Evolutionary conservation across 2,113 vertebrate species (phyloP).

Genomic region (Catharus minimus): DNA sequence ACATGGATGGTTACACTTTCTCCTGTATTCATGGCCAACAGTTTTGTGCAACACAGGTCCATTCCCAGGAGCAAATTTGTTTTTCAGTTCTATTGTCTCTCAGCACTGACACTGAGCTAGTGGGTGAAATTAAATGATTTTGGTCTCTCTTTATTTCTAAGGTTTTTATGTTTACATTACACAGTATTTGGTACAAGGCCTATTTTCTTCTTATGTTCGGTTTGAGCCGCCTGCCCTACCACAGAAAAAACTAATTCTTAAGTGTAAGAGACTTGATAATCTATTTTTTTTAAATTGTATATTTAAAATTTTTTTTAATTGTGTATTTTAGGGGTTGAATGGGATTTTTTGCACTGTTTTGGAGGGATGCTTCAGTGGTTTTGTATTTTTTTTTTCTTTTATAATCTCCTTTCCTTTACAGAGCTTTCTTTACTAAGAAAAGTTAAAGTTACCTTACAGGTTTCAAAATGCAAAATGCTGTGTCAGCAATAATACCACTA

Average conservation of each 20-base stretch:
- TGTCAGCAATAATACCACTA: not conserved
- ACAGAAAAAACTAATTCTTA: not conserved
- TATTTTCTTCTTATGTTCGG: not conserved
- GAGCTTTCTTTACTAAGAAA: not conserved
- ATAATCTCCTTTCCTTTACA: not conserved
- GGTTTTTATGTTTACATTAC: not conserved
- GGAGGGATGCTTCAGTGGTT: rapidly evolving
- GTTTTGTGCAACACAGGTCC: not conserved
- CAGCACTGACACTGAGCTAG: not conserved
- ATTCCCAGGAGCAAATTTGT: not conserved
- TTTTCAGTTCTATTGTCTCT: not conserved
- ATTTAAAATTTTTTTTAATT: not conserved
- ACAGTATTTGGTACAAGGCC: not conserved
- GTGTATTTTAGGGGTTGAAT: not conserved
- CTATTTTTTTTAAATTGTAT: too few species aligned
- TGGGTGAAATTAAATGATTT: not conserved
- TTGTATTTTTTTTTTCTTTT: not conserved
- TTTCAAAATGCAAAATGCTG: not conserved
- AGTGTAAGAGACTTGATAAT: not conserved
- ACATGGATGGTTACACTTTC: not conserved
- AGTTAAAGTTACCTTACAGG: not conserved
- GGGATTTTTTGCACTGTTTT: not conserved
- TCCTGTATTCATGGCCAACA: not conserved
- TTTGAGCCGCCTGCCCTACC: not conserved
- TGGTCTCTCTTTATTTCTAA: not conserved